These are phyloP conservation scores for Xenus cinereus DNA, from an alignment of 2,113 vertebrate species.

Conservation along the genomic window DNA sequence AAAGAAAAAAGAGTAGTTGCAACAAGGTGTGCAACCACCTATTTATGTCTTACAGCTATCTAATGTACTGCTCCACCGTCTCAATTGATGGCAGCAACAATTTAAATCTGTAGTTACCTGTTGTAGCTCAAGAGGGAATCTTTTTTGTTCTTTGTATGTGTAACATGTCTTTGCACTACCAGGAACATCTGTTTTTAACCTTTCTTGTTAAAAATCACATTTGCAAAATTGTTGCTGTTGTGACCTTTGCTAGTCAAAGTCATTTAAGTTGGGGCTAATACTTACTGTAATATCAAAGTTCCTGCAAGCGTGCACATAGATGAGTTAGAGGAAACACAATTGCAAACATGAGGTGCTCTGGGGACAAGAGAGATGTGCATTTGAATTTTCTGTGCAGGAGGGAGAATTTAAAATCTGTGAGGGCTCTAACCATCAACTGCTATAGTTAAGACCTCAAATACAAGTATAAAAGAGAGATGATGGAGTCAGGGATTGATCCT, in stretches of 20 bases:
- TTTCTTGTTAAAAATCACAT: background rate
- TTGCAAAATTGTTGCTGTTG: background rate
- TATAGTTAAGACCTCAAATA: background rate
- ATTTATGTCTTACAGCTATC: background rate
- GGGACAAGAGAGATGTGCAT: background rate
- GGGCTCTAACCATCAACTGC: background rate
- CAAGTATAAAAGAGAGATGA: background rate
- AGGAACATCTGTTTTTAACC: background rate
- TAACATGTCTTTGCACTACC: background rate
- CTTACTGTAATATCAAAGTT: background rate
- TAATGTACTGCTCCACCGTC: rapidly evolving
- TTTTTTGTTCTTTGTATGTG: background rate
- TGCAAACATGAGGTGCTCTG: background rate
- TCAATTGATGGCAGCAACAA: rapidly evolving
- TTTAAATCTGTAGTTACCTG: background rate
- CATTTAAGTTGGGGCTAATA: background rate
- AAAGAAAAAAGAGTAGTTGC: background rate
- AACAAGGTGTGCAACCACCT: background rate
- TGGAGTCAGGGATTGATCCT: background rate
- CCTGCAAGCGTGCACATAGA: rapidly evolving
- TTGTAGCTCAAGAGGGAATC: background rate
- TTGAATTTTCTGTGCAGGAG: background rate
- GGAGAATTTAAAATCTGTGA: background rate
- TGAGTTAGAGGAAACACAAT: background rate
- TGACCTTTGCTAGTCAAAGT: background rate